Percentiles rank a stretch among this genome's conserved stretches.
These are phyloP conservation scores for Bilobella aurantiaca DNA, from an alignment of 1,140 invertebrate species.

Conservation along the genomic window DNA sequence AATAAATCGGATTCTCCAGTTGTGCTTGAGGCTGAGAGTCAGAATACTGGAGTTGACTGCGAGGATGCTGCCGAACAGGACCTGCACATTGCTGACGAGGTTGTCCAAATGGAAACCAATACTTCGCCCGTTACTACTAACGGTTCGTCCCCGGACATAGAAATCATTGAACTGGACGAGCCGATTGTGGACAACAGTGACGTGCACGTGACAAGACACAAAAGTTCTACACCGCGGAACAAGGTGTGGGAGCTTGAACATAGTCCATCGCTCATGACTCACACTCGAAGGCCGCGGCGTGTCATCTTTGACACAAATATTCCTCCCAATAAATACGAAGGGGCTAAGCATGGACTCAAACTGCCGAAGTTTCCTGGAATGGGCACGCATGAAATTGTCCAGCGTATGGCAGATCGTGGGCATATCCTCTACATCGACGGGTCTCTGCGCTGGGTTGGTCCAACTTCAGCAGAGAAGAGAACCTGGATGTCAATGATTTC, in stretches of 20 bases:
- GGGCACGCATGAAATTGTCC: slow-evolving; percentile 13
- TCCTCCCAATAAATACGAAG: background rate
- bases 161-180: too few species aligned
- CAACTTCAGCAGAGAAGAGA: background rate
- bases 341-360: background rate
- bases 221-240: background rate
- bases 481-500: background rate
- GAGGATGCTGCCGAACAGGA: too few species aligned
- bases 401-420: slow-evolving; percentile 17
- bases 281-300: background rate
- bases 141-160: too few species aligned
- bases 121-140: too few species aligned
- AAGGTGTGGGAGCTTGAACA: background rate
- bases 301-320: background rate
- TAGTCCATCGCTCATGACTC: background rate
- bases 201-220: too few species aligned
- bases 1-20: too few species aligned
- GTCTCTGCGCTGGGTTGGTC: slow-evolving; percentile 3
- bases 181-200: too few species aligned
- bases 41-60: too few species aligned
- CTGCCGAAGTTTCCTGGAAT: background rate
- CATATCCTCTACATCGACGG: slow-evolving; percentile 12
- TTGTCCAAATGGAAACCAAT: too few species aligned
- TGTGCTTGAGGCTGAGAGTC: too few species aligned
- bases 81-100: too few species aligned